Base-by-base conservation (phyloP, 2,113 vertebrate genomes). In the Phoxinus phoxinus region DNA sequence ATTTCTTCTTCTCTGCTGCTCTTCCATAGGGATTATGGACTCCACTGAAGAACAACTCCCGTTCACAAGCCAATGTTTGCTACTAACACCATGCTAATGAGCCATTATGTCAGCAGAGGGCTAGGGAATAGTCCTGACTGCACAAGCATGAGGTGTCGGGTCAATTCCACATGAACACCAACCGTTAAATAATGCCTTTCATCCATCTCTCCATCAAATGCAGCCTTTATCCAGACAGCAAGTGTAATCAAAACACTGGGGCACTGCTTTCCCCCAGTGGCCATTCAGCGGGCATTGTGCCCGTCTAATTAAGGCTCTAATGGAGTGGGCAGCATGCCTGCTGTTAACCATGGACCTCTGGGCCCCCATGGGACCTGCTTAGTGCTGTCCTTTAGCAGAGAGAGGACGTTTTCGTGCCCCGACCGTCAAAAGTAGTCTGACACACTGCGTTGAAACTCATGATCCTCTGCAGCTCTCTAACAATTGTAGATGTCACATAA, bases 271-370 rank as follows among this genome's bases (percentile, higher is more conserved):
- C 41, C 86, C 85, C 61, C 65, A 77, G 56, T 65, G 71, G 79
- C 67, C n/a, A 83, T 73, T 83, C 73, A 51, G 77, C 9, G 74
- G 88, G 88, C 88, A 86, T 80, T 30, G 59, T 88, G 88, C 88
- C 88, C 81, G 67, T 85, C 79, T 89, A 89, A 91, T 91, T 89
- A 91, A 82, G 32, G 37, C 75, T 86, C 79, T 89, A 89, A 89
- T 88, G 79, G 86, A 87, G 82, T 87, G 86, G 88, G 88, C 87
- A 87, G 56, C 53, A 84, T 88, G 86, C 86, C 90, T 84, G 81
- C 84, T 84, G 65, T 86, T 84, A 84, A 85, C 83, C 46, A 51
- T 41, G 56, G 85, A 87, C 74, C 84, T 85, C 63, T 37, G 25
- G 32, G 21, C 75, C 35, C 56, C 67, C 61, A 86, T 53, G 59